Conservation (phyloP, 2,113 vertebrate species). For the Cinclus cinclus region DNA sequence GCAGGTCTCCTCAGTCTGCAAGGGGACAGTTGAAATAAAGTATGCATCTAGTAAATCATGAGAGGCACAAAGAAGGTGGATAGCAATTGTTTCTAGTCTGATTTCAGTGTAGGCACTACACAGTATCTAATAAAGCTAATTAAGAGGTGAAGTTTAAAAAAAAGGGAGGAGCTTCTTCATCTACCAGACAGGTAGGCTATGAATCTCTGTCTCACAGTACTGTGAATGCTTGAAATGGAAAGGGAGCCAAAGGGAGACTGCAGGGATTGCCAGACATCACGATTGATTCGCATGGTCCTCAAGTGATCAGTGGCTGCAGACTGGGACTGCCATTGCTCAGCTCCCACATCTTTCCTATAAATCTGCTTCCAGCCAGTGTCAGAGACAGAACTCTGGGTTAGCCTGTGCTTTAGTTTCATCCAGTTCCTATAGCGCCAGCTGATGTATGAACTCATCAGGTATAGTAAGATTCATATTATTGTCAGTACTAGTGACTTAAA, state of each 20-base stretch:
- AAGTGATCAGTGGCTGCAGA: fast-evolving
- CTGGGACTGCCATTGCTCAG: neutral
- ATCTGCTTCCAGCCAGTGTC: neutral
- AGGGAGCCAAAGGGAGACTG: neutral
- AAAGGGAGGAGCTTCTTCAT: neutral
- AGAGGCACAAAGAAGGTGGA: neutral
- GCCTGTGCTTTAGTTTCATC: neutral
- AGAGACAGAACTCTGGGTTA: neutral
- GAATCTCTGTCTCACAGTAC: neutral
- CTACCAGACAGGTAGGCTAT: neutral
- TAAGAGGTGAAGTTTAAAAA: neutral
- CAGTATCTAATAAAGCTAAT: neutral
- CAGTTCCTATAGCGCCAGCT: neutral
- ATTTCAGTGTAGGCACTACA: neutral
- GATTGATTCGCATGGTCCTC: fast-evolving
- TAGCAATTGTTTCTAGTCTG: fast-evolving
- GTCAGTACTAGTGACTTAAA: neutral
- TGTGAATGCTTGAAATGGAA: neutral
- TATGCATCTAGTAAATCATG: neutral
- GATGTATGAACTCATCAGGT: neutral
- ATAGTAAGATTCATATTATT: neutral
- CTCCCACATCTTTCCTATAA: neutral
- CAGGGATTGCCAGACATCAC: neutral
- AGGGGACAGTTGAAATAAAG: neutral
- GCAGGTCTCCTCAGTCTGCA: neutral